Evolutionary conservation across 1,140 invertebrate species (phyloP), one percentile per base, ranked within the genome.

Genomic region (Bombus difficillimus): DNA sequence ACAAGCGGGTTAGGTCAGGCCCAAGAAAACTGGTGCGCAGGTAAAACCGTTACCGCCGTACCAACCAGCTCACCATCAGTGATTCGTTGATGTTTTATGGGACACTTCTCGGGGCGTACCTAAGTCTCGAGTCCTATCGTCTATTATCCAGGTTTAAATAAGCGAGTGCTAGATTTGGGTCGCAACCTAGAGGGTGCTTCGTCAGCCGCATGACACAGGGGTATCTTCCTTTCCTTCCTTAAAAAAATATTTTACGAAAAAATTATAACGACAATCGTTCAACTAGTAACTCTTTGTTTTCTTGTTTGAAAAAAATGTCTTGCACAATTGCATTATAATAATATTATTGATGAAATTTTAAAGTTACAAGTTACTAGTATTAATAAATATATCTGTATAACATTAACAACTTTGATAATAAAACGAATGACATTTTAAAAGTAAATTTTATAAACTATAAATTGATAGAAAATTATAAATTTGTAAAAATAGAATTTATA

Each of bases 11-110:
- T 87, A 89, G 91, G 87, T 90, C 86, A 85, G 73, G 64, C 76
- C 80, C 69, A 18, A 12, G 78, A 72, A 89, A 87, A 85, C 89
- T 77, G 73, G 82, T 74, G 80, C 72, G 86, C 91, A 92, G 91
- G 92, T 92, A 92, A 91, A 91, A 92, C 92, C 92, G 92, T 92
- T 92, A 92, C 53, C 88, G 69, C 80, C 83, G 47, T 83, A 64
- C 47, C 85, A 80, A 86, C 74, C 82, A 81, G 71, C 43, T 81
- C 83, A 81, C 74, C 78, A 66, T 86, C 72, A 62, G 34, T 87
- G 86, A 87, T 90, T 89, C 85, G 68, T 77, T 81, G 66, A 90
- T 90, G 81, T 69, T 91, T 91, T 90, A 90, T 89, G 83, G 62
- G 84, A 89, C 86, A 90, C 80, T 87, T 92, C 85, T 86, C n/a